Evolutionary conservation across 2,888 invertebrate genomes (phyloP), one percentile per base, ranked within the genome.

Genomic region (Trissonchulus sp.): DNA sequence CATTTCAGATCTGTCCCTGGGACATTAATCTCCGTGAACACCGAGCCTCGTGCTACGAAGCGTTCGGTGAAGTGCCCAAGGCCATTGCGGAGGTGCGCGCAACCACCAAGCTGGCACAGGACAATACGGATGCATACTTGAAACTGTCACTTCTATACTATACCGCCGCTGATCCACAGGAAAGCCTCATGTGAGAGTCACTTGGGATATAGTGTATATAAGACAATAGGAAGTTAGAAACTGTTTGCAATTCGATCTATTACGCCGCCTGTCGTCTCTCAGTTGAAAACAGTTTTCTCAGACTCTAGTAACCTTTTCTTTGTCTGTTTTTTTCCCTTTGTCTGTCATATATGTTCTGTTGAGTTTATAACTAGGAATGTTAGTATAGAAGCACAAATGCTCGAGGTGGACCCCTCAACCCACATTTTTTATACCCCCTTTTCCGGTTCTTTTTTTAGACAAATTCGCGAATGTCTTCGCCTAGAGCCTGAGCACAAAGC

Each of bases 401-500:
- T n/a, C n/a, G n/a, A n/a, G n/a, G n/a, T n/a, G n/a, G n/a, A n/a
- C n/a, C n/a, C n/a, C n/a, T n/a, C n/a, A n/a, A n/a, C n/a, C n/a
- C n/a, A n/a, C n/a, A n/a, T n/a, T n/a, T n/a, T n/a, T n/a, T n/a
- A n/a, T n/a, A n/a, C n/a, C n/a, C n/a, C n/a, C n/a, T n/a, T n/a
- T n/a, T n/a, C n/a, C n/a, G n/a, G n/a, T 77, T 74, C 76, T 65
- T 72, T 68, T 82, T 83, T 48, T 84, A 90, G 90, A 86, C 94
- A 97, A 86, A 91, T 99, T 79, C 90, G 99, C 31, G 97, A 99
- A 85, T 99, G 99, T 85, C 88, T 99, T 30, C 95, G 93, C 84
- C 87, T 97, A 63, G 98, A 99, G 86, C 97, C 97, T 0, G 99
- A 99, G 81, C 96, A 99, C 87, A 94, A 94, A 86, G 89, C 91